A percentile compares a stretch with the other conserved stretches of the same genome.
phyloP scores from a whole-genome alignment of 2,797 vertebrate species.

The Neostethus bicornis region DNA sequence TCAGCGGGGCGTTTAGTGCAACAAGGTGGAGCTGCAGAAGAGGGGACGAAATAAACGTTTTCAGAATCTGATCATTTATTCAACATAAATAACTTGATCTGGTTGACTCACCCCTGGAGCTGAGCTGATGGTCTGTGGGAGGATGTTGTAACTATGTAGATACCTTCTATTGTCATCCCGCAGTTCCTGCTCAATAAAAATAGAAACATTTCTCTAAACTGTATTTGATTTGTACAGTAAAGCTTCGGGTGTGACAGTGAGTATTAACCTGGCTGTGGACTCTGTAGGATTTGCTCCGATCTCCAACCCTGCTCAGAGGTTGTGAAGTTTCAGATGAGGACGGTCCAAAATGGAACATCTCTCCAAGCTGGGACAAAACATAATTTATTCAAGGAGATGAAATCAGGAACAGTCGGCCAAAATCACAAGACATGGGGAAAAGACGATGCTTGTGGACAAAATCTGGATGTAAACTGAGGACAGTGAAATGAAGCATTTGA shows the following conservation, averaged over 20 bases:
- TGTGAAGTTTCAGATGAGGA: constrained; percentile 82
- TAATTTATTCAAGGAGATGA: too few relatives aligned
- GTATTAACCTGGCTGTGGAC: constrained; percentile 66
- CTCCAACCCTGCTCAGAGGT: constrained; percentile 67
- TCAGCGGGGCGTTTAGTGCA: constrained; percentile 86
- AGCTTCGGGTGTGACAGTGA: constrained; percentile 1
- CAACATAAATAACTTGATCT: constrained; percentile 4
- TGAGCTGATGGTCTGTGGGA: constrained; percentile 55
- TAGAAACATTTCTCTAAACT: not conserved
- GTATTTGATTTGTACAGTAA: constrained; percentile 1
- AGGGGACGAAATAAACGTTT: not conserved
- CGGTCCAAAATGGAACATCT: constrained; percentile 83
- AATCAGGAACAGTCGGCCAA: too few relatives aligned
- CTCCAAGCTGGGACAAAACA: constrained; percentile 84
- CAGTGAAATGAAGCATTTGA: too few relatives aligned
- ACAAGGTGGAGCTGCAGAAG: constrained; percentile 87
- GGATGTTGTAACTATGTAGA: constrained; percentile 66
- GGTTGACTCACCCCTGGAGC: constrained; percentile 59
- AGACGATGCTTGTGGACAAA: too few relatives aligned
- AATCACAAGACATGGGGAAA: too few relatives aligned
- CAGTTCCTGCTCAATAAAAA: constrained; percentile 59
- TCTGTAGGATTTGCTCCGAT: constrained; percentile 54
- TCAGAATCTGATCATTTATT: not conserved
- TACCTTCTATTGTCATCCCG: constrained; percentile 64
- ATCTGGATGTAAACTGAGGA: too few relatives aligned